phyloP scores from a whole-genome alignment of 2,888 invertebrate genomes.

The Pegoplata infirma region DNA sequence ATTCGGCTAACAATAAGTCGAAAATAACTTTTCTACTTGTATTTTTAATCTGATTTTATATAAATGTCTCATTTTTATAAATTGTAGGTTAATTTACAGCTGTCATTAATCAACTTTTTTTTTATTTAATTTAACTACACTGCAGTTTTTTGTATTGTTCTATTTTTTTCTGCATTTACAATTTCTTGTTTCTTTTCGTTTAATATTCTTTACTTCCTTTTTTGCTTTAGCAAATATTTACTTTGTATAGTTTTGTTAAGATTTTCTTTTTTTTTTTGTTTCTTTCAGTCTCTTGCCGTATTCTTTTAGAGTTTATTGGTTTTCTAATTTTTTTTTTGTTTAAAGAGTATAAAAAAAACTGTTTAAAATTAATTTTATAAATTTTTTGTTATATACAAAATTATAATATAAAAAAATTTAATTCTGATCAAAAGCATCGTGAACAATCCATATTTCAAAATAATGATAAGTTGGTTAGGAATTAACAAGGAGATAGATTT shows the following conservation, averaged over 20 bases:
- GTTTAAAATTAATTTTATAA: neutral
- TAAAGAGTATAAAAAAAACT: neutral
- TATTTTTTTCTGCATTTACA: neutral
- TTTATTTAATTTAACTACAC: neutral
- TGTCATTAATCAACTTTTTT: neutral
- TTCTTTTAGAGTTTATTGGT: neutral
- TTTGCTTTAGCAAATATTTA: slow-evolving; percentile 2
- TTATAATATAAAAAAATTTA: too few species aligned
- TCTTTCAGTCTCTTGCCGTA: neutral
- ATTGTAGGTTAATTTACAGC: neutral
- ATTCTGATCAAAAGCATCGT: too few species aligned
- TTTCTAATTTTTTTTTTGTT: neutral
- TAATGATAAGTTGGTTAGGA: too few species aligned
- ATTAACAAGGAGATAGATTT: too few species aligned
- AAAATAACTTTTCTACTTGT: too few species aligned
- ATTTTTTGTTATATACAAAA: too few species aligned
- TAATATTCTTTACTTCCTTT: neutral
- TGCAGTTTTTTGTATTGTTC: neutral
- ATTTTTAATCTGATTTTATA: too few species aligned
- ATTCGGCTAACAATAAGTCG: too few species aligned
- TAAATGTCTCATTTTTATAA: too few species aligned
- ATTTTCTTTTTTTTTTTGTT: neutral
- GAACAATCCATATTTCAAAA: too few species aligned
- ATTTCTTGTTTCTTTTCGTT: neutral
- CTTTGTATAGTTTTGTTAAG: neutral